Evolutionary conservation across 2,797 vertebrate genomes (phyloP).

Genomic region (Sebastes hubbsi): DNA sequence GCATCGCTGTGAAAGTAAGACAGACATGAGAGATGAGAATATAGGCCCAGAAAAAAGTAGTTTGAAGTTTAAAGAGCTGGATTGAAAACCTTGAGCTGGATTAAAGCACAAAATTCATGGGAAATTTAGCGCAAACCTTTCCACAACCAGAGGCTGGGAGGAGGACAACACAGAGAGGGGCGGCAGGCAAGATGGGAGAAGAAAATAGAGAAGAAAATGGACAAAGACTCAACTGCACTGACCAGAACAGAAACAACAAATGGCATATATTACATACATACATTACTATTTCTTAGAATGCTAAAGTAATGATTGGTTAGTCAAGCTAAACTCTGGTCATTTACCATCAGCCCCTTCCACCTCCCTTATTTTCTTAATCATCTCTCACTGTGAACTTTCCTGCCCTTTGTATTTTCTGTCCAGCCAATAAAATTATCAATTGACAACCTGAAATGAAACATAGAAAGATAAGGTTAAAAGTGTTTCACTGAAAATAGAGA

Average conservation of each 20-base stretch:
- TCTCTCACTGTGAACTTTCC: not conserved
- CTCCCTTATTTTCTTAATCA: not conserved
- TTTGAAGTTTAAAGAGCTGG: constrained; percentile 17
- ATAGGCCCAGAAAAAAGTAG: not conserved
- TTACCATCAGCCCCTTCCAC: not conserved
- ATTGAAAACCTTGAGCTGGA: constrained; percentile 27
- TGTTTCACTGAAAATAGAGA: not conserved
- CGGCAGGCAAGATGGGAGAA: not conserved
- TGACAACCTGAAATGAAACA: not conserved
- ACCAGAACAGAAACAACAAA: not conserved
- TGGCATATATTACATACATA: not conserved
- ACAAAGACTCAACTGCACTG: not conserved
- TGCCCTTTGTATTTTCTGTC: not conserved
- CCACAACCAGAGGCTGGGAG: constrained; percentile 32
- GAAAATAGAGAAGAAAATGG: constrained; percentile 1
- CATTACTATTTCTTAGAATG: not conserved
- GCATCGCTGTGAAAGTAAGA: constrained; percentile 8
- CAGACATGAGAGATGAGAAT: constrained; percentile 21
- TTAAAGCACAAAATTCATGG: constrained; percentile 31
- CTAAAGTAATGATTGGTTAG: not conserved
- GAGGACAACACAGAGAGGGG: constrained; percentile 7
- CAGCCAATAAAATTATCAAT: not conserved
- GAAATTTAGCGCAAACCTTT: constrained; percentile 2
- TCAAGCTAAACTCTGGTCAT: not conserved
- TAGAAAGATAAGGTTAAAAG: not conserved